Evolutionary conservation across 2,888 invertebrate genomes (phyloP).

Genomic region (Ochropleura plecta): DNA sequence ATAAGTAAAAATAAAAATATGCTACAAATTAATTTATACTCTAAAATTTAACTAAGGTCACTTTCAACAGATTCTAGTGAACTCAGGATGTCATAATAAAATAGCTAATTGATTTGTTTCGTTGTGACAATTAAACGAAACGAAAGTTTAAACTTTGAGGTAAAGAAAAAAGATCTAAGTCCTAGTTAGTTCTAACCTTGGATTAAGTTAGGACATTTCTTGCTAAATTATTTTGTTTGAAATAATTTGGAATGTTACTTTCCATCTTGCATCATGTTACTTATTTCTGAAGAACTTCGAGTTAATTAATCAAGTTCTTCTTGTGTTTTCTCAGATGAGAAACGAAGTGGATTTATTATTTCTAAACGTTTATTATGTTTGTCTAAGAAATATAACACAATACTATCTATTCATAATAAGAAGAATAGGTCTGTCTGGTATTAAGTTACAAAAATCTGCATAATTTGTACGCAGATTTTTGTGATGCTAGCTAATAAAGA

Average conservation of each 20-base stretch:
- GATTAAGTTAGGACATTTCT: conserved; percentile 35
- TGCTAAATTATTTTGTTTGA: conserved; percentile 19
- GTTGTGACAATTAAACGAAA: conserved; percentile 18
- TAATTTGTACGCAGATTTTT: too few species aligned
- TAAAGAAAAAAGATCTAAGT: conserved; percentile 28
- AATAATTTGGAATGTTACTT: conserved; percentile 18
- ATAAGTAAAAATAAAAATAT: neutral
- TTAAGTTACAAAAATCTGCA: neutral
- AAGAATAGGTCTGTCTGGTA: neutral
- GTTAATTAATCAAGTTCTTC: neutral
- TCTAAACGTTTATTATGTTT: neutral
- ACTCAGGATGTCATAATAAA: conserved; percentile 24
- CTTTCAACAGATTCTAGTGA: conserved; percentile 3
- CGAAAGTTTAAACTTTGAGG: conserved; percentile 34
- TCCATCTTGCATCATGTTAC: neutral
- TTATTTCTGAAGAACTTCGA: neutral
- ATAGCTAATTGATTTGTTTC: conserved; percentile 34
- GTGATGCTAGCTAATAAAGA: neutral
- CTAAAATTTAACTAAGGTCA: neutral
- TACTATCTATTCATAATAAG: neutral
- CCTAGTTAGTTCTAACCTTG: conserved; percentile 46
- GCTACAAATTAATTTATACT: neutral
- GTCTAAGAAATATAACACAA: neutral
- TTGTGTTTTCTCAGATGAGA: neutral
- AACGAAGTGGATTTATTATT: neutral